phyloP scores from a whole-genome alignment of 2,797 vertebrate species.

The Pelobates cultripes region DNA sequence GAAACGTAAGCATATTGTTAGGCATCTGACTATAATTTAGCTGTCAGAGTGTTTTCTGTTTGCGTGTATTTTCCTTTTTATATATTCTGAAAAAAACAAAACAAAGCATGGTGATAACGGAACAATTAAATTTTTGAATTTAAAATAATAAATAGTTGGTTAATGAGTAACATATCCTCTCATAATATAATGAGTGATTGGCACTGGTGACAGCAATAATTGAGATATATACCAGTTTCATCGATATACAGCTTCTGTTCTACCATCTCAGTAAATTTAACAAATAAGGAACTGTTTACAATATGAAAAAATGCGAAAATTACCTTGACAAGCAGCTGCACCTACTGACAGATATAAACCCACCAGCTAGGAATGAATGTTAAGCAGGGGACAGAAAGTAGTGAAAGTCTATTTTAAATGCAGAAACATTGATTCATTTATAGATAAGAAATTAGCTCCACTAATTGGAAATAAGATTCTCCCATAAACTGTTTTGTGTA shows the following conservation, averaged over 20 bases:
- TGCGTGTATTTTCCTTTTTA: no score
- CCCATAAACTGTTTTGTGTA: no score
- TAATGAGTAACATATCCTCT: constrained; percentile 31
- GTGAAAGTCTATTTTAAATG: no score
- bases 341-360: constrained; percentile 28
- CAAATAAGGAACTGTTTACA: constrained; percentile 33
- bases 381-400: no score
- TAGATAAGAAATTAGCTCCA: no score
- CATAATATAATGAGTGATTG: constrained; percentile 47
- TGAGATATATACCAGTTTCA: constrained; percentile 27
- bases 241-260: constrained; percentile 36
- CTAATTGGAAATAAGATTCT: no score
- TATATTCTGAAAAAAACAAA: no score
- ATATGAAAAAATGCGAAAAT: constrained; percentile 42
- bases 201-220: constrained; percentile 44
- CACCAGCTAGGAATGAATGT: no score
- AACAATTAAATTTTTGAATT: constrained; percentile 5
- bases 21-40: no score
- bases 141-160: constrained; percentile 26
- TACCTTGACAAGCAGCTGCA: constrained; percentile 47
- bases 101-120: constrained; percentile 12
- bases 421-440: no score
- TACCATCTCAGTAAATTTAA: constrained; percentile 41
- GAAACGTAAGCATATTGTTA: no score
- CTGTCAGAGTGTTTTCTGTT: no score